These are phyloP conservation scores for Acestrorhynchus altus DNA, from an alignment of 2,797 vertebrate species.

Conservation along the genomic window DNA sequence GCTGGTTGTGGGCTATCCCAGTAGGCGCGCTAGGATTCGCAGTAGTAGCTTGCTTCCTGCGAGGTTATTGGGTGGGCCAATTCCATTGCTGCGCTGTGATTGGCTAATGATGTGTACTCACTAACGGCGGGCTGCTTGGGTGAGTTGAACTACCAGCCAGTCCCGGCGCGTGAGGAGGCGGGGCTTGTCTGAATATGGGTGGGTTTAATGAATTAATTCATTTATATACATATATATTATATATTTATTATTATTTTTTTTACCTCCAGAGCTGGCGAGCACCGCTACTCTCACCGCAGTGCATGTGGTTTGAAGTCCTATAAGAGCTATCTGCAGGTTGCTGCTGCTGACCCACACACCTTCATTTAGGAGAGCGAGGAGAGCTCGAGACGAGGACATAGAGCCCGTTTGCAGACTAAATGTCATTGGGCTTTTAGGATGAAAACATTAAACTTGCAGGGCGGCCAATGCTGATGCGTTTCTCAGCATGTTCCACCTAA, in stretches of 20 bases:
- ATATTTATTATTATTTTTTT: too few relatives aligned
- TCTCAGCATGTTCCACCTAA: neutral
- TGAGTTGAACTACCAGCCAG: neutral
- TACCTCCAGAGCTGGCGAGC: constrained; percentile 7
- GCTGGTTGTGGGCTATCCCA: neutral
- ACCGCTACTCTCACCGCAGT: constrained; percentile 40
- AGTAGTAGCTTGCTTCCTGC: neutral
- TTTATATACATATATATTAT: too few relatives aligned
- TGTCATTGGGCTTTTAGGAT: neutral
- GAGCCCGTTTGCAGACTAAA: neutral
- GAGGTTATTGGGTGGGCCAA: neutral
- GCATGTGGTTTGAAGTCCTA: constrained; percentile 28
- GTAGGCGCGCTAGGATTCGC: neutral
- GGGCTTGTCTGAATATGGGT: neutral
- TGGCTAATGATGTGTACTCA: neutral
- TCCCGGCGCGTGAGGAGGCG: neutral
- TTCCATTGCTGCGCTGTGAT: neutral
- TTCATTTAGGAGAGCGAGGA: neutral
- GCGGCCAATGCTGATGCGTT: neutral
- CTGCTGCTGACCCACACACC: neutral
- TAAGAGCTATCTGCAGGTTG: constrained; percentile 17
- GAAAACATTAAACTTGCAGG: constrained; percentile 13
- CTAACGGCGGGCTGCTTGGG: neutral
- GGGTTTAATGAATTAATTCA: neutral
- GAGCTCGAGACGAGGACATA: neutral